These are phyloP conservation scores for Astropecten irregularis DNA, from an alignment of 53 echinoderm and acorn worm genomes.

Conservation along the genomic window DNA sequence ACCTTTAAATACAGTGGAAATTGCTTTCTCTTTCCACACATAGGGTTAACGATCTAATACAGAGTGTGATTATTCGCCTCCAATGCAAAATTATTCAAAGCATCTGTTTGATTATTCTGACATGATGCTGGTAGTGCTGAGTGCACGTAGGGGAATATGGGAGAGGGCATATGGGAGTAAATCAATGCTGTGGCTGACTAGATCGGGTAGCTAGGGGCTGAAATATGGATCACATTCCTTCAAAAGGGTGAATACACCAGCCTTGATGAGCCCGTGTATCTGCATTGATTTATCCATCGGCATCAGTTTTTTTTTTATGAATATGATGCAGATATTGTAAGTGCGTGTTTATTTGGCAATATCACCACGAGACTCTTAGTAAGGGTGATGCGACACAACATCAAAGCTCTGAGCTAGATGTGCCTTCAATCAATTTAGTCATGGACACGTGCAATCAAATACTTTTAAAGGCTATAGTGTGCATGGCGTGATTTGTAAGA, in stretches of 20 bases:
- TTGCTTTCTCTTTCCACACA: too few species aligned
- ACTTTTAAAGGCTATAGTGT: too few species aligned
- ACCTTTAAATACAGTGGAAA: too few species aligned
- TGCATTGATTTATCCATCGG: neutral
- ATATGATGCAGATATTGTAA: neutral
- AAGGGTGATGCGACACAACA: too few species aligned
- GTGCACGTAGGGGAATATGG: too few species aligned
- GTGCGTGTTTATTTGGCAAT: neutral
- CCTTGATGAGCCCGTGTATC: slow-evolving; percentile 1
- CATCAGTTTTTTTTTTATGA: neutral
- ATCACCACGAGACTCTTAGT: too few species aligned
- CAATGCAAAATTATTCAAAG: neutral
- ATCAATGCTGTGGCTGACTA: neutral
- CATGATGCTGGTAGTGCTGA: too few species aligned
- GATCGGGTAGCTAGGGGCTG: neutral
- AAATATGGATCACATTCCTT: neutral
- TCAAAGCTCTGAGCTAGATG: neutral
- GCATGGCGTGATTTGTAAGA: too few species aligned
- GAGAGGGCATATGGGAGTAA: neutral
- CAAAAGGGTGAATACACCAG: neutral
- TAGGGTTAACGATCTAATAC: too few species aligned
- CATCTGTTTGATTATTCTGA: neutral
- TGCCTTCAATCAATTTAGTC: too few species aligned
- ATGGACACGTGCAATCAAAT: too few species aligned
- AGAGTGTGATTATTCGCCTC: neutral